Evolutionary conservation across 2,113 vertebrate genomes (phyloP).

Genomic region (Zosterops hypoxanthus): DNA sequence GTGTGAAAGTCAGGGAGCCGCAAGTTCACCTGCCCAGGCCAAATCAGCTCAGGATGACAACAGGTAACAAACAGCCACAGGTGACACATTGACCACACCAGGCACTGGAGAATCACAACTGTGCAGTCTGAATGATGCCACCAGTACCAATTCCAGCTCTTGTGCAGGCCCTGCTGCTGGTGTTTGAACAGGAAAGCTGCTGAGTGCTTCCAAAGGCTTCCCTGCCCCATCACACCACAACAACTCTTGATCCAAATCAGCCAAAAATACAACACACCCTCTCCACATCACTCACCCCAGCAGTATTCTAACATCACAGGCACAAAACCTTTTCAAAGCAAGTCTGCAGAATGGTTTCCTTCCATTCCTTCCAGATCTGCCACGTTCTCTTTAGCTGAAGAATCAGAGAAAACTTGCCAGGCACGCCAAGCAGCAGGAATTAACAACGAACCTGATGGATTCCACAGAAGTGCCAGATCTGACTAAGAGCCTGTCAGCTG

Average conservation of each 20-base stretch:
- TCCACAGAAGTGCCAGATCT: background rate
- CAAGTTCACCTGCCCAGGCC: background rate
- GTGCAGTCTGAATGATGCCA: background rate
- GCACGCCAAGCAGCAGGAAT: background rate
- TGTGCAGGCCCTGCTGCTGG: background rate
- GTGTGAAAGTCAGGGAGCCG: background rate
- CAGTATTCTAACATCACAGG: background rate
- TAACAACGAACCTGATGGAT: accelerated
- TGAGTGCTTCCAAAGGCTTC: background rate
- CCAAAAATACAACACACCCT: background rate
- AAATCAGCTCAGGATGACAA: background rate
- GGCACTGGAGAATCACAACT: background rate
- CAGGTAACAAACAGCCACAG: background rate
- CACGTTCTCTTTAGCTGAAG: background rate
- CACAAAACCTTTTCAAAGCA: background rate
- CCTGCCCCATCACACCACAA: background rate
- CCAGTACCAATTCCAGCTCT: background rate
- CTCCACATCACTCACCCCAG: background rate
- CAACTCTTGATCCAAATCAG: background rate
- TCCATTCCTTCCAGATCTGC: background rate
- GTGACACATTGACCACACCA: background rate
- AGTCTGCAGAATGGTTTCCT: background rate
- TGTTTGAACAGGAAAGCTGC: background rate
- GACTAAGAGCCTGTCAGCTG: background rate
- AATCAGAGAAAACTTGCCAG: background rate